Conservation (phyloP, 1,140 invertebrate species). For the Rhagoletis pomonella region DNA sequence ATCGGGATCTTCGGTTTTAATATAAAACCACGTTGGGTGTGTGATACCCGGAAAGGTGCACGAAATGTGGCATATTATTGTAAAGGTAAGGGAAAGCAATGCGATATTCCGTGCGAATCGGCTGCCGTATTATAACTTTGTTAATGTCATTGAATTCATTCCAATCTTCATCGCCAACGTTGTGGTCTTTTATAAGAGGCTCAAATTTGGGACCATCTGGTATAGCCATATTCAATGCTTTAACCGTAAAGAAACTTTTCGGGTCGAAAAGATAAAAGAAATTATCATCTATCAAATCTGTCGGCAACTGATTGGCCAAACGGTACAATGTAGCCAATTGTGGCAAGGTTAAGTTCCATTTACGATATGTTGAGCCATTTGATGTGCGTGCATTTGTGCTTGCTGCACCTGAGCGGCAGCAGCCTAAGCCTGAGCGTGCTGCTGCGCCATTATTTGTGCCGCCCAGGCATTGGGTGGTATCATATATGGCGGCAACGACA, state of each 20-base stretch:
- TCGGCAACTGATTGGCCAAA: constrained; percentile 97
- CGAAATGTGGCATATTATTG: constrained; percentile 98
- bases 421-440: constrained; percentile 75
- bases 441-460: constrained; percentile 88
- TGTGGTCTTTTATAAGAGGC: constrained; percentile 98
- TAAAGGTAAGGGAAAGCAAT: constrained; percentile 99
- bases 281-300: constrained; percentile 98
- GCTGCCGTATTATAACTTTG: constrained; percentile 99
- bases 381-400: constrained; percentile 81
- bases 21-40: constrained; percentile 99
- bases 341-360: constrained; percentile 95
- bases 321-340: constrained; percentile 98
- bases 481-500: constrained; percentile 85
- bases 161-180: constrained; percentile 99
- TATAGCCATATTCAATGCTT: constrained; percentile 99
- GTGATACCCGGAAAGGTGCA: constrained; percentile 97
- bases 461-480: constrained; percentile 90
- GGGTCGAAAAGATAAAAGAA: constrained; percentile 99
- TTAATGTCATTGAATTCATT: constrained; percentile 99
- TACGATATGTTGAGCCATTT: constrained; percentile 98
- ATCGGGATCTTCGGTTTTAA: constrained; percentile 99
- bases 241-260: constrained; percentile 99
- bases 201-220: constrained; percentile 99
- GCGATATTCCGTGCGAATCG: constrained; percentile 98
- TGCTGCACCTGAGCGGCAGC: constrained; percentile 77